These are phyloP conservation scores for Oenanthe oenanthe DNA, from an alignment of 2,113 vertebrate genomes.

Conservation along the genomic window DNA sequence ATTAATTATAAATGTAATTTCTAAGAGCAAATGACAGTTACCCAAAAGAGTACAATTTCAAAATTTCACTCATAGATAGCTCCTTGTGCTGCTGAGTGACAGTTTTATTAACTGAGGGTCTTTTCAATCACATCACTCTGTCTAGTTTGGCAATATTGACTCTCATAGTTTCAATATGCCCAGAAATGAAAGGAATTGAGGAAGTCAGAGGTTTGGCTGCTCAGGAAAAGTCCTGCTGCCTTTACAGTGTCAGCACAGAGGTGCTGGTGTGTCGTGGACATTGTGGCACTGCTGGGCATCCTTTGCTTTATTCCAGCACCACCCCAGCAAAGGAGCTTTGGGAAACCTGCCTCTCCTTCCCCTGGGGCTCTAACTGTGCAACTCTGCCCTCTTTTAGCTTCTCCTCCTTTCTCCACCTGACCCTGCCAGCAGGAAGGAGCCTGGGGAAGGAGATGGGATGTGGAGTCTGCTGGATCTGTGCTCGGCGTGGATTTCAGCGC, in stretches of 20 bases:
- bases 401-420: not conserved
- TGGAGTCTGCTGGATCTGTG: not conserved
- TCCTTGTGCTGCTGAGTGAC: constrained; percentile 50
- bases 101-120: constrained; percentile 28
- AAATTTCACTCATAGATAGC: constrained; percentile 9
- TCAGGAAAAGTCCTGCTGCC: not conserved
- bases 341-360: not conserved
- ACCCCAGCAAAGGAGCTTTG: not conserved
- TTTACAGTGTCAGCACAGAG: not conserved
- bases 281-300: not conserved
- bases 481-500: not conserved
- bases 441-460: not conserved
- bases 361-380: not conserved
- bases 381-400: not conserved
- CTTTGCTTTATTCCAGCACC: not conserved
- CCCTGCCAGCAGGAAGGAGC: not conserved
- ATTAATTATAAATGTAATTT: constrained; percentile 46
- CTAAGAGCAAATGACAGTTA: constrained; percentile 52
- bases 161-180: not conserved
- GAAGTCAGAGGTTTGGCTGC: constrained; percentile 29
- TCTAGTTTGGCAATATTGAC: constrained; percentile 34
- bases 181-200: not conserved
- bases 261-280: not conserved
- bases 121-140: not conserved
- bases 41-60: constrained; percentile 16